phyloP scores from a whole-genome alignment of 2,888 invertebrate species.

The Adelphocoris suturalis region DNA sequence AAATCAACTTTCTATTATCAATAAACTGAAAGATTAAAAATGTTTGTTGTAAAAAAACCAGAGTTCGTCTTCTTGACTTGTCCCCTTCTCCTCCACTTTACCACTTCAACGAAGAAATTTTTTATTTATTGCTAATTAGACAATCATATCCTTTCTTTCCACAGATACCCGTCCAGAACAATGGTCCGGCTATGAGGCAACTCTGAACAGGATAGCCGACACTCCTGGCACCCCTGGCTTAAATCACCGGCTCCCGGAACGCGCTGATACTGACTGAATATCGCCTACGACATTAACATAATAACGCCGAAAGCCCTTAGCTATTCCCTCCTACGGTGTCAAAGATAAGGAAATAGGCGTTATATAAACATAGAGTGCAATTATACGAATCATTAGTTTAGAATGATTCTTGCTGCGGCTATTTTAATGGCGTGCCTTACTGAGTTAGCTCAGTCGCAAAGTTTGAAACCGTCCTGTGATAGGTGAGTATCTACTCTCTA shows the following conservation, averaged over 20 bases:
- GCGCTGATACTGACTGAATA: conserved; percentile 24
- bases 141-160: neutral
- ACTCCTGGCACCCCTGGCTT: neutral
- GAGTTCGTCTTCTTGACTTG: too few species aligned
- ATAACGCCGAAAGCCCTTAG: neutral
- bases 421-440: conserved; percentile 5
- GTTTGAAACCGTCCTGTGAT: conserved; percentile 43
- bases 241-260: neutral
- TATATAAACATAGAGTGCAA: conserved; percentile 63
- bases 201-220: neutral
- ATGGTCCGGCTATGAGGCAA: conserved; percentile 52
- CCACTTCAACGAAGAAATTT: too few species aligned
- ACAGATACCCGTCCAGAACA: conserved; percentile 57
- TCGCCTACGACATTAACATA: conserved; percentile 29
- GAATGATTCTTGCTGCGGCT: conserved; percentile 43
- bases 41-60: too few species aligned
- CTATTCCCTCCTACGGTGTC: neutral
- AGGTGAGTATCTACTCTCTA: conserved; percentile 37
- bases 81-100: too few species aligned
- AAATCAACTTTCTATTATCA: too few species aligned
- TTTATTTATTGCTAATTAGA: too few species aligned
- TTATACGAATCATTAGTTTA: conserved; percentile 52
- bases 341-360: conserved; percentile 10
- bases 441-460: neutral
- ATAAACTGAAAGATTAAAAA: too few species aligned